Evolutionary conservation across 1,140 invertebrate genomes (phyloP), one percentile per base, ranked within the genome.

Genomic region (Stenopsyche tienmushanensis): DNA sequence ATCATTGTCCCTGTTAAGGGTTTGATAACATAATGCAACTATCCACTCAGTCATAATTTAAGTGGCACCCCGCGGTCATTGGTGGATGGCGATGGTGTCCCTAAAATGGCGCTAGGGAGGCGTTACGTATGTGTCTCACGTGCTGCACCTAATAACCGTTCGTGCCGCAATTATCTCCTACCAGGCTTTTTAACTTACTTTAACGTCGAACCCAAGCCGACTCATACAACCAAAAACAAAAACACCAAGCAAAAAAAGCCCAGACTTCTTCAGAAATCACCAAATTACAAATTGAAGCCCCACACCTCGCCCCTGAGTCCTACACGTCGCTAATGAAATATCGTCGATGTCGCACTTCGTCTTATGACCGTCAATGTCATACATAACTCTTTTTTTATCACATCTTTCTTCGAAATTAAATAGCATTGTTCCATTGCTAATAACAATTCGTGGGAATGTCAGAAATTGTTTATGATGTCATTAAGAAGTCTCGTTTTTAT

Each of bases 81-180:
- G 59, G 59, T 9, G 47, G 7, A 10, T 18, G 44, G 50, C 21
- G 29, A 34, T 23, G 20, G 25, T 15, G 21, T 34, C 41, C 18
- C 9, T 39, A 8, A 34, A 20, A 34, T 58, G 18, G 29, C 17
- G 29, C 7, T 34, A 17, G n/a, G 41, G 20, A 18, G 52, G 15
- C 62, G 29, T 64, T 64, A 54, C 52, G 62, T 54, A 64, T 64
- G 47, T 41, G 50, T 21, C 62, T 64, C 62, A 64, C 62, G 62
- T 64, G 62, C 62, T 64, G 50, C 47, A 64, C 50, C 47, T 64
- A 64, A 64, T 64, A 64, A 64, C 62, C 50, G 47, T 64, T 64
- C 62, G 62, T 64, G 62, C 62, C 62, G 50, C 62, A 64, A 64
- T 64, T 64, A 64, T 64, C 62, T 64, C 47, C n/a, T 29, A 64